A percentile compares a stretch with the other conserved stretches of the same genome.
Conservation (phyloP, 2,113 vertebrate species). For the Myotis davidii region DNA sequence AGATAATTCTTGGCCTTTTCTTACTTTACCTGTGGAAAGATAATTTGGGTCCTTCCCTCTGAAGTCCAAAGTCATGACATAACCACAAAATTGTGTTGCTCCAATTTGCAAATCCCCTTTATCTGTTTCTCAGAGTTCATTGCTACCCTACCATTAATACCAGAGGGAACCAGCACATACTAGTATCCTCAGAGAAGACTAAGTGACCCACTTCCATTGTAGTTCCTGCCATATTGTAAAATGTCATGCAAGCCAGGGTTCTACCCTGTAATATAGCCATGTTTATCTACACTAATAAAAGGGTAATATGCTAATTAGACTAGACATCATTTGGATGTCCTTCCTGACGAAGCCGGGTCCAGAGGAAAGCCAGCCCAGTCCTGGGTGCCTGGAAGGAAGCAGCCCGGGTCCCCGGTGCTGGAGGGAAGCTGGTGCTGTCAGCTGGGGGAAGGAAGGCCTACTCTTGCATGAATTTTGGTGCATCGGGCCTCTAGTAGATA, state of each 20-base stretch:
- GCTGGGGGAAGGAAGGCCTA: no score
- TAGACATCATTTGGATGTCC: no score
- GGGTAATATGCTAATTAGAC: no score
- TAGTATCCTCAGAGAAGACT: background rate
- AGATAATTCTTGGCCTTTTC: background rate
- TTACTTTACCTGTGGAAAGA: background rate
- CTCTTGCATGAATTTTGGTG: no score
- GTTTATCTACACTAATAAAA: background rate
- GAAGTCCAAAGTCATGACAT: slow-evolving; percentile 12
- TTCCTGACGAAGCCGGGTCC: no score
- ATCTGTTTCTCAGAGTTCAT: background rate
- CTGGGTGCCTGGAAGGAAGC: no score
- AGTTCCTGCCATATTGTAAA: background rate
- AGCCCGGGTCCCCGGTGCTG: no score
- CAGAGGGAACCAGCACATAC: background rate
- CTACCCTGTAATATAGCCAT: background rate
- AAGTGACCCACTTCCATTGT: background rate
- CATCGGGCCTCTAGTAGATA: background rate
- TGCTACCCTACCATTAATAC: background rate
- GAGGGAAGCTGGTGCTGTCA: no score
- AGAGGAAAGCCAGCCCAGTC: no score
- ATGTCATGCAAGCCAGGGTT: background rate
- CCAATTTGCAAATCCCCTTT: background rate
- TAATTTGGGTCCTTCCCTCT: slow-evolving; percentile 1
- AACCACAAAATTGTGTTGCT: background rate